A percentile compares a stretch with the other conserved stretches of the same genome.
Conservation (phyloP, 2,113 vertebrate genomes). For the Percopsis transmontana region DNA sequence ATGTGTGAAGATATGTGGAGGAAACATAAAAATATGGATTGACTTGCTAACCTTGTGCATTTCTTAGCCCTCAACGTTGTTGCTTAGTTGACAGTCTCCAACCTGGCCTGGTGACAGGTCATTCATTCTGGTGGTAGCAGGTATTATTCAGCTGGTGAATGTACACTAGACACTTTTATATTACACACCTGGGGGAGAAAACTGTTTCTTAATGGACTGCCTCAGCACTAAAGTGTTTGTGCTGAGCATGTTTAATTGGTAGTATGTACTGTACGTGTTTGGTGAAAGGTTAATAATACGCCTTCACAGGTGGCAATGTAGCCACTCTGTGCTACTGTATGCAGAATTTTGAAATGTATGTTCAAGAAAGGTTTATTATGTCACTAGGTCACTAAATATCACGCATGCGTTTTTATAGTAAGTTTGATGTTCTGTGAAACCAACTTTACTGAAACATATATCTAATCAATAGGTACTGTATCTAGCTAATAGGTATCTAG, state of each 20-base stretch:
- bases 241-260: slow-evolving; percentile 21
- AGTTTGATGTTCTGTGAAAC: too few relatives aligned
- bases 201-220: slow-evolving; percentile 12
- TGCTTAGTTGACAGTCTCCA: slow-evolving; percentile 38
- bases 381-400: neutral
- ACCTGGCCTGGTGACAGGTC: slow-evolving; percentile 35
- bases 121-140: slow-evolving; percentile 44
- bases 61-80: slow-evolving; percentile 10
- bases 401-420: too few relatives aligned
- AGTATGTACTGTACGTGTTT: neutral
- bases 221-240: slow-evolving; percentile 19
- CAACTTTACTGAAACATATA: too few relatives aligned
- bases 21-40: slow-evolving; percentile 26
- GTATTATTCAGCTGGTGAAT: slow-evolving; percentile 32
- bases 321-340: neutral
- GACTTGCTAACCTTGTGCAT: slow-evolving; percentile 31
- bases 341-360: neutral
- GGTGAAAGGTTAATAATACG: neutral
- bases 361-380: neutral
- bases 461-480: too few relatives aligned
- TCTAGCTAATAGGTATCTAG: too few relatives aligned
- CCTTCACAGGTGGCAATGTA: neutral
- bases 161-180: slow-evolving; percentile 14
- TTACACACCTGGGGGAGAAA: slow-evolving; percentile 21
- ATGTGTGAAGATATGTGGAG: neutral